Evolutionary conservation across 2,888 invertebrate genomes (phyloP), one percentile per base, ranked within the genome.

Genomic region (Epistrophe grossulariae): DNA sequence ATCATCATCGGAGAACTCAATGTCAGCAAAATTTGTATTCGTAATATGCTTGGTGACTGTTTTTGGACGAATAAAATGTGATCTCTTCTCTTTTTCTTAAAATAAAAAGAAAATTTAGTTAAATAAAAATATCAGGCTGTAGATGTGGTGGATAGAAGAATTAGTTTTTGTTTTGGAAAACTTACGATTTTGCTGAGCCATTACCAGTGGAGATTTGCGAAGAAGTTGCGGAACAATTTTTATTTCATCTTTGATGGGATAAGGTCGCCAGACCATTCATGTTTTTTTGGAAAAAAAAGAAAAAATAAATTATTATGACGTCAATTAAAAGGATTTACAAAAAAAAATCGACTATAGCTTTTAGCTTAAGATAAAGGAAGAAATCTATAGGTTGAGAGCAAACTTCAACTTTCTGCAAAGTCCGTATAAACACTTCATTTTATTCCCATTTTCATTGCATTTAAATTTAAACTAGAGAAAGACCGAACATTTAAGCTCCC

Each of bases 1-100:
- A 9, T 92, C 92, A 15, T 92, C 91, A 79, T 93, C 93, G 6
- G 92, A 92, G 31, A 91, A 90, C 81, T 93, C 92, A 28, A 92
- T 83, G 19, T 88, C 88, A 66, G 89, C 89, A 74, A 82, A 88
- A 40, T 89, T 68, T 38, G 89, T 88, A 60, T 90, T 90, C 40
- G 88, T 89, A 7, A 89, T 87, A 40, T 89, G 70, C 50, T 89
- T 89, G 28, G 89, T 89, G 0, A 89, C 89, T 5, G 89, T 89
- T 43, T 88, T 84, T 64, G 85, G 85, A 81, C 85, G 85, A 6
- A 66, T 31, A n/a, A 85, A 85, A 0, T 68, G 57, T 7, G 85
- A 81, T 57, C 59, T 81, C 10, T 85, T 85, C 1, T 79, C 78
- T 71, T 81, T 81, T 73, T 85, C 85, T 85, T 19, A 1, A 31